A percentile compares a stretch with the other conserved stretches of the same genome.
phyloP scores from a whole-genome alignment of 2,113 vertebrate species.

The Aplodontia rufa region DNA sequence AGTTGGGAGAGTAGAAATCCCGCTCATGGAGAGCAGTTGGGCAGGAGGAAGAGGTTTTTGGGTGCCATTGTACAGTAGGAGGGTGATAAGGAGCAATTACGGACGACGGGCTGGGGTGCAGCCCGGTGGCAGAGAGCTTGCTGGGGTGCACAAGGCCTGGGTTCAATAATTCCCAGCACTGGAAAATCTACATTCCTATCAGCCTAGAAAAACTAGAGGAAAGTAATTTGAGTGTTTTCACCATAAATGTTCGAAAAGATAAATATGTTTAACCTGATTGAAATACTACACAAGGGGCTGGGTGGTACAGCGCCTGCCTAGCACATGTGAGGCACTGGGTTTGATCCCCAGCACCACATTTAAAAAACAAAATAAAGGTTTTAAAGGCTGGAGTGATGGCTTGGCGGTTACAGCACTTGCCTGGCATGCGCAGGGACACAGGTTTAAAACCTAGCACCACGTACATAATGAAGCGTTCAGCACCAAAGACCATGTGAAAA shows the following conservation, averaged over 20 bases:
- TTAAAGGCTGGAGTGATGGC: no score
- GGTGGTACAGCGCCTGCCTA: no score
- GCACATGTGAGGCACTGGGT: no score
- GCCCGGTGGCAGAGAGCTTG: neutral
- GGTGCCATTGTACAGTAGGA: neutral
- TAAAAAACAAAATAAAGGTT: no score
- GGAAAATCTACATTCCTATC: no score
- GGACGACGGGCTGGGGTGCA: neutral
- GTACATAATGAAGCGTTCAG: no score
- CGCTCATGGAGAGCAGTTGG: neutral
- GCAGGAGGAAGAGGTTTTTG: neutral
- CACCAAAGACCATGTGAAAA: no score
- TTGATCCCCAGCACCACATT: no score
- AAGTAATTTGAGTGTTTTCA: neutral
- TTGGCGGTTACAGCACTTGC: no score
- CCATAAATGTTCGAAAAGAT: neutral
- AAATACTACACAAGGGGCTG: no score
- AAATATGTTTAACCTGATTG: neutral
- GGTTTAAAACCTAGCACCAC: no score
- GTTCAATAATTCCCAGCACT: neutral
- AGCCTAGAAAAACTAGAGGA: neutral
- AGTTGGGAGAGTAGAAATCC: neutral
- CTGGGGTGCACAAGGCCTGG: neutral
- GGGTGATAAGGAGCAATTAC: neutral
- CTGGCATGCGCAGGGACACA: no score